phyloP scores from a whole-genome alignment of 2,113 vertebrate species.

The Amphiprion percula region DNA sequence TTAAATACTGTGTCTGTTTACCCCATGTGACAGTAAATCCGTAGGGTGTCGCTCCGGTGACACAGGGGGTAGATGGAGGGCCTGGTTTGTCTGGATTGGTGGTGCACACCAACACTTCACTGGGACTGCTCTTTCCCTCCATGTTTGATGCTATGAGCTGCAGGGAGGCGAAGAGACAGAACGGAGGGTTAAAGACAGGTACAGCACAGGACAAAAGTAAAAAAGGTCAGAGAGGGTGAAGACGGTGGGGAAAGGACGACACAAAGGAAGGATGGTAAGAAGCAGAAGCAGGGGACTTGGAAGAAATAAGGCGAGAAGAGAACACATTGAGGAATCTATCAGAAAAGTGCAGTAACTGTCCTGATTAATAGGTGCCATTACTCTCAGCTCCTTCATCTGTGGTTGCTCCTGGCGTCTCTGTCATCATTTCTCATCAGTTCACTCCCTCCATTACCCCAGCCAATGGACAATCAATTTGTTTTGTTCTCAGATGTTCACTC shows the following conservation, averaged over 20 bases:
- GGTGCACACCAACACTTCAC: slow-evolving; percentile 94
- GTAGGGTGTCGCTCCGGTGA: slow-evolving; percentile 87
- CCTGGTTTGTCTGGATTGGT: slow-evolving; percentile 96
- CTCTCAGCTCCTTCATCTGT: slow-evolving; percentile 8
- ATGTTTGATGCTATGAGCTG: slow-evolving; percentile 94
- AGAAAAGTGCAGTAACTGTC: slow-evolving; percentile 6
- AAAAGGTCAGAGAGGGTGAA: not conserved
- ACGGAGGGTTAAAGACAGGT: not conserved
- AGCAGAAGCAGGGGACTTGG: not conserved
- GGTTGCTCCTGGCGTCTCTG: not conserved
- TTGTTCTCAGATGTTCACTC: slow-evolving; percentile 21
- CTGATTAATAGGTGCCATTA: slow-evolving; percentile 42
- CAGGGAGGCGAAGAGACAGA: not conserved
- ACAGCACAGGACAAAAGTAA: not conserved
- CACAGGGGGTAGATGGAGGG: slow-evolving; percentile 89
- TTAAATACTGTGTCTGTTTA: slow-evolving; percentile 68
- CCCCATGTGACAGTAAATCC: slow-evolving; percentile 95
- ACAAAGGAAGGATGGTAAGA: not conserved
- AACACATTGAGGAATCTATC: slow-evolving; percentile 34
- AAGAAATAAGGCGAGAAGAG: not conserved
- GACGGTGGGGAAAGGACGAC: not conserved
- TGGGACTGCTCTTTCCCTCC: slow-evolving; percentile 95
- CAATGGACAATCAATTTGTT: slow-evolving; percentile 17
- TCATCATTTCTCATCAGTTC: slow-evolving; percentile 27
- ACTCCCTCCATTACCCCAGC: slow-evolving; percentile 14